Conservation (phyloP, 2,113 vertebrate genomes). For the Girardinichthys multiradiatus region DNA sequence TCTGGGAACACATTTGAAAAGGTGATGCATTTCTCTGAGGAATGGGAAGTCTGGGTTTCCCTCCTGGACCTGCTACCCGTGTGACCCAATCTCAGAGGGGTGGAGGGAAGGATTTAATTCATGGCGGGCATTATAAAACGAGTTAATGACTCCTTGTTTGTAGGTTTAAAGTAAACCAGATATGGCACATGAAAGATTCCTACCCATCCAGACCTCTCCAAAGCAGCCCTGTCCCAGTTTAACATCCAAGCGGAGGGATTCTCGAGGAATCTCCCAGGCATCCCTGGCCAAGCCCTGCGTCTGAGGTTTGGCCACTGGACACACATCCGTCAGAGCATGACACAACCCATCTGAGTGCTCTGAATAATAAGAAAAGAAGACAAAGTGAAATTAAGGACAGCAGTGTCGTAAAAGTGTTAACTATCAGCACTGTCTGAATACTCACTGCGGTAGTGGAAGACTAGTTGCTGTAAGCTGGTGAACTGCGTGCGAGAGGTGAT, state of each 20-base stretch:
- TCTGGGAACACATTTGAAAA: no score
- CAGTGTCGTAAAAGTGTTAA: background rate
- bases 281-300: constrained; percentile 95
- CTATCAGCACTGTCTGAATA: background rate
- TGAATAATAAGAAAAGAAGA: constrained; percentile 45
- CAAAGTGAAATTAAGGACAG: background rate
- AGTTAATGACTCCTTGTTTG: background rate
- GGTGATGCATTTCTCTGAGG: no score
- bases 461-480: constrained; percentile 93
- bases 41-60: no score
- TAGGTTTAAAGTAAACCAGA: background rate
- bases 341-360: constrained; percentile 94
- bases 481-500: constrained; percentile 97
- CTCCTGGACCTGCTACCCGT: background rate
- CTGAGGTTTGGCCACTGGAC: constrained; percentile 93
- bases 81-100: background rate
- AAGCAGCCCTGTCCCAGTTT: constrained; percentile 98
- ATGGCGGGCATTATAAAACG: background rate
- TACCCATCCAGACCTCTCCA: constrained; percentile 99
- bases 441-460: constrained; percentile 90
- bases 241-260: constrained; percentile 92
- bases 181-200: background rate
- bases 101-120: background rate
- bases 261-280: constrained; percentile 96
- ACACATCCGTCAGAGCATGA: constrained; percentile 91